Conservation (phyloP, 2,797 vertebrate species). For the Enteromius mattozi region DNA sequence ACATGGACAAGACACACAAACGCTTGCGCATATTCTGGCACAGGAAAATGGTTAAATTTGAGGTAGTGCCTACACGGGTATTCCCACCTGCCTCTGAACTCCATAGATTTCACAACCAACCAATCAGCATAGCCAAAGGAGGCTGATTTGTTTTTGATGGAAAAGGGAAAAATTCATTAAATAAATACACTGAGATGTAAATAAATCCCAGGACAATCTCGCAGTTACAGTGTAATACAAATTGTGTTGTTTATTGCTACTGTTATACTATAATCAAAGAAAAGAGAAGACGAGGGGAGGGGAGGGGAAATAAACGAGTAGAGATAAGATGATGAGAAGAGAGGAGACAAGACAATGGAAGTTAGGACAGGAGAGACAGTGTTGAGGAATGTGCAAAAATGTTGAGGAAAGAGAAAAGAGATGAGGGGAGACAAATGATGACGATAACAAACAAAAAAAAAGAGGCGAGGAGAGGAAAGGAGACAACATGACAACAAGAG, state of each 20-base stretch:
- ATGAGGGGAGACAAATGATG: neutral
- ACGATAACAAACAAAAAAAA: constrained; percentile 57
- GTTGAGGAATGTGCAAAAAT: neutral
- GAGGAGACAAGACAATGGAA: constrained; percentile 5
- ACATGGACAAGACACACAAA: constrained; percentile 7
- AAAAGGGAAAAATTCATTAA: constrained; percentile 13
- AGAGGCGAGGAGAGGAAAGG: constrained; percentile 66
- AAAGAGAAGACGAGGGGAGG: neutral
- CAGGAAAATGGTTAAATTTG: neutral
- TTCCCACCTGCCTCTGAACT: constrained; percentile 6
- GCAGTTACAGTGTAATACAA: neutral
- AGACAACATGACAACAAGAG: constrained; percentile 63
- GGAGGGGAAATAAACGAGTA: neutral
- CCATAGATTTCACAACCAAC: constrained; percentile 5
- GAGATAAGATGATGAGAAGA: neutral
- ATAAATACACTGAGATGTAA: constrained; percentile 3
- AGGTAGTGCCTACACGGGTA: neutral
- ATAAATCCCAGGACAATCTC: constrained; percentile 3
- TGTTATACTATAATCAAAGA: neutral
- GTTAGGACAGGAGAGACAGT: neutral
- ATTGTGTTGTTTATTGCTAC: too few relatives aligned
- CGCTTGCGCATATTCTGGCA: neutral
- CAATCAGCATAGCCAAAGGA: constrained; percentile 8
- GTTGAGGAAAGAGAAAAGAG: neutral
- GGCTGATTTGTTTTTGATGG: neutral